Conservation (phyloP, 2,113 vertebrate genomes). For the Ammodytes dubius region DNA sequence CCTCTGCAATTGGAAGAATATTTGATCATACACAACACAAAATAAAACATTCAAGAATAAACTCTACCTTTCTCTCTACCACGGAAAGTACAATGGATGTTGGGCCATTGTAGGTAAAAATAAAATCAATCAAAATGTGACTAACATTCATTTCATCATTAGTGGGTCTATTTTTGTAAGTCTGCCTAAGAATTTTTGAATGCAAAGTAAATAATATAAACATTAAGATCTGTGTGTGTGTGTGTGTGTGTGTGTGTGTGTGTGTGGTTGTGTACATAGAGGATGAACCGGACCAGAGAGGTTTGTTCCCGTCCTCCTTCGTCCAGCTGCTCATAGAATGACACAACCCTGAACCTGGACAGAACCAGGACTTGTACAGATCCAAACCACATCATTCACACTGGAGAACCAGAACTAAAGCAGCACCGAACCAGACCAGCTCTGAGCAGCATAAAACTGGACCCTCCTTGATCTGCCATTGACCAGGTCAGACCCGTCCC, state of each 20-base stretch:
- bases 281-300: slow-evolving; percentile 72
- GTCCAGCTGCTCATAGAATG: slow-evolving; percentile 71
- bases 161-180: too few species aligned
- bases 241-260: slow-evolving; percentile 8
- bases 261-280: slow-evolving; percentile 56
- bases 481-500: not conserved
- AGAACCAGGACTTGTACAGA: slow-evolving; percentile 7
- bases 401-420: slow-evolving; percentile 11
- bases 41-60: too few species aligned
- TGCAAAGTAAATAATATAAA: too few species aligned
- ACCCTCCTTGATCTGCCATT: not conserved
- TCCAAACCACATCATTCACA: not conserved
- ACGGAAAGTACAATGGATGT: too few species aligned
- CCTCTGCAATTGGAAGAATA: too few species aligned
- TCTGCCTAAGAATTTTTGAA: too few species aligned
- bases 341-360: slow-evolving; percentile 19
- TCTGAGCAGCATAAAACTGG: not conserved
- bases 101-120: too few species aligned
- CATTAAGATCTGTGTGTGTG: not conserved
- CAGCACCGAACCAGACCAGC: slow-evolving; percentile 2
- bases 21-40: too few species aligned
- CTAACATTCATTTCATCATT: too few species aligned
- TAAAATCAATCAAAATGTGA: too few species aligned
- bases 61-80: too few species aligned
- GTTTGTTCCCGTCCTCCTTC: slow-evolving; percentile 76